These are phyloP conservation scores for Polypterus senegalus DNA, from an alignment of 2,113 vertebrate species.

Conservation along the genomic window DNA sequence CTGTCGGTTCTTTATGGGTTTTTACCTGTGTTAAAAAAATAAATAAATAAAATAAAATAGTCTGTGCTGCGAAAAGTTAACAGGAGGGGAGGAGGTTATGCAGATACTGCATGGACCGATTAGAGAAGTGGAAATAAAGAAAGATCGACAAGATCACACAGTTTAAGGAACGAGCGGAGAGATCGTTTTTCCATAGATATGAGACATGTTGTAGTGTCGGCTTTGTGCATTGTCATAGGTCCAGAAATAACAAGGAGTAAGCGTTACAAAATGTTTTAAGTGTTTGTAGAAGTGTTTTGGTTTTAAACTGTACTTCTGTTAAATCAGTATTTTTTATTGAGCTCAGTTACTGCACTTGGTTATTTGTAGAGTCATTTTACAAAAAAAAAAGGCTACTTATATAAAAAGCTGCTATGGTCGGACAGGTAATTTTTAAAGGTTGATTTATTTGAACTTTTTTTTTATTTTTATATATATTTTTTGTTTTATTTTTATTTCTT, in stretches of 20 bases:
- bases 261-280: slow-evolving; percentile 10
- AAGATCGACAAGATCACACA: slow-evolving; percentile 33
- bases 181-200: slow-evolving; percentile 35
- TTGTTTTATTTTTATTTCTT: slow-evolving; percentile 20
- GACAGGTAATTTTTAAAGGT: slow-evolving; percentile 44
- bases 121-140: slow-evolving; percentile 21
- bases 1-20: slow-evolving; percentile 56
- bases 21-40: slow-evolving; percentile 56
- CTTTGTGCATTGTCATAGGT: slow-evolving; percentile 38
- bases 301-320: slow-evolving; percentile 47
- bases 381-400: slow-evolving; percentile 40
- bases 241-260: slow-evolving; percentile 38
- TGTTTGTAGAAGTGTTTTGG: slow-evolving; percentile 30
- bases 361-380: slow-evolving; percentile 56
- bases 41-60: slow-evolving; percentile 15
- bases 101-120: background rate
- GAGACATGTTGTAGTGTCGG: slow-evolving; percentile 27
- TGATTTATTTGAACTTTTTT: slow-evolving; percentile 11
- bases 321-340: slow-evolving; percentile 71
- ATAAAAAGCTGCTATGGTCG: slow-evolving; percentile 68
- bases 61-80: slow-evolving; percentile 32
- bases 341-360: slow-evolving; percentile 76
- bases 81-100: slow-evolving; percentile 9
- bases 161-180: slow-evolving; percentile 36
- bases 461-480: slow-evolving; percentile 26